Evolutionary conservation across 2,888 invertebrate genomes (phyloP).

Genomic region (Poecilobothrus nobilitatus): DNA sequence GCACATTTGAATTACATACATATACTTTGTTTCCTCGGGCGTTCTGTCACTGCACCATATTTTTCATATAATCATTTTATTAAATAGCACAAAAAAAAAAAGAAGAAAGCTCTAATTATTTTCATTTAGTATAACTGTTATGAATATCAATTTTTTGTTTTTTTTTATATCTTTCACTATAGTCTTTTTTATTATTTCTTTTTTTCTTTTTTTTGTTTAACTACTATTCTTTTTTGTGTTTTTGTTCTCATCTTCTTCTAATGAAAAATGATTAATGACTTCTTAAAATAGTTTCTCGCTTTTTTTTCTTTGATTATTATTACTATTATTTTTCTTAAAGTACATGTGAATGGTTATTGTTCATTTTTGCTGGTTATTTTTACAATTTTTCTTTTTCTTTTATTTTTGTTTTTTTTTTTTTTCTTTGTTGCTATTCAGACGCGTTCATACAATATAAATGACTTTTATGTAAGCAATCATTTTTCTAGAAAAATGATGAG

Average conservation of each 20-base stretch:
- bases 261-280: slow-evolving; percentile 1
- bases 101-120: no score
- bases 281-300: neutral
- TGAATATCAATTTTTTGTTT: neutral
- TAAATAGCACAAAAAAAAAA: no score
- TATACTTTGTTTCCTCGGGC: no score
- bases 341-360: no score
- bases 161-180: neutral
- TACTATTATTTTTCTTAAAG: no score
- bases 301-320: neutral
- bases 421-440: neutral
- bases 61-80: neutral
- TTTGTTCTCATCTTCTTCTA: neutral
- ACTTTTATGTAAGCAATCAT: neutral
- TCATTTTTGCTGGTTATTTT: no score
- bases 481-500: neutral
- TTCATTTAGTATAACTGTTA: neutral
- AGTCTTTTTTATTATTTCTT: neutral
- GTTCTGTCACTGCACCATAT: no score
- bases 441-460: neutral
- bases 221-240: no score
- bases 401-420: no score
- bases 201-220: no score
- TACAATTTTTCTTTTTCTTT: no score
- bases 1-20: no score